Percentiles rank a stretch among this genome's conserved stretches.
These are phyloP conservation scores for Syngnathus typhle DNA, from an alignment of 2,113 vertebrate species.

Conservation along the genomic window DNA sequence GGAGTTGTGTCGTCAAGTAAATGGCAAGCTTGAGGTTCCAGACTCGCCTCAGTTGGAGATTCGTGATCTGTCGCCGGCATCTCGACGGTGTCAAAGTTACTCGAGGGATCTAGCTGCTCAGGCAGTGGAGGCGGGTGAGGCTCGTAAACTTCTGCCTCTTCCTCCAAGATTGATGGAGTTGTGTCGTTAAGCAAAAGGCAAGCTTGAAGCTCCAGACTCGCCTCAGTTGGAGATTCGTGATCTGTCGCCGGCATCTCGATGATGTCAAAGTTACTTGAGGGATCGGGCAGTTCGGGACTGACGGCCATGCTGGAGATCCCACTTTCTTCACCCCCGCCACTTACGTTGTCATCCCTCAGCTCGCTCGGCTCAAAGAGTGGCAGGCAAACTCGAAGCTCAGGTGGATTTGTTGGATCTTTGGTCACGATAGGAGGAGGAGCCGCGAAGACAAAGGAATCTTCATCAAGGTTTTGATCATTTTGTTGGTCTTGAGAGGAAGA, in stretches of 20 bases:
- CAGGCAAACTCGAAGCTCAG: not conserved
- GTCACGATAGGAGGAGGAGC: slow-evolving; percentile 1
- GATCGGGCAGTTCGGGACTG: slow-evolving; percentile 35
- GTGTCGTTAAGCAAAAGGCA: slow-evolving; percentile 2
- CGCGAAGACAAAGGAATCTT: not conserved
- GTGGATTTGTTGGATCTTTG: not conserved
- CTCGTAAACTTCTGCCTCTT: not conserved
- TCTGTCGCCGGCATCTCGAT: not conserved
- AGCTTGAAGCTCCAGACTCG: not conserved
- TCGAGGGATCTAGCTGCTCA: not conserved
- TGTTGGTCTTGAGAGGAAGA: slow-evolving; percentile 8
- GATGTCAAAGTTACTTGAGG: slow-evolving; percentile 9
- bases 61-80: not conserved
- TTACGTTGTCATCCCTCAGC: not conserved
- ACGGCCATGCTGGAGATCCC: slow-evolving; percentile 56
- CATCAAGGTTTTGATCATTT: not conserved
- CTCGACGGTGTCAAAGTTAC: slow-evolving; percentile 5
- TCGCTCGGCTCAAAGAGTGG: slow-evolving; percentile 14
- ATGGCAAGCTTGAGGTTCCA: not conserved
- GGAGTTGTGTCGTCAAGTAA: not conserved
- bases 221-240: not conserved
- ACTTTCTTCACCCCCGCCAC: slow-evolving; percentile 40
- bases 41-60: not conserved
- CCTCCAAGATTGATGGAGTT: not conserved
- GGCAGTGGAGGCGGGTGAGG: not conserved